Evolutionary conservation across 2,113 vertebrate genomes (phyloP).

Genomic region (Redunca redunca): DNA sequence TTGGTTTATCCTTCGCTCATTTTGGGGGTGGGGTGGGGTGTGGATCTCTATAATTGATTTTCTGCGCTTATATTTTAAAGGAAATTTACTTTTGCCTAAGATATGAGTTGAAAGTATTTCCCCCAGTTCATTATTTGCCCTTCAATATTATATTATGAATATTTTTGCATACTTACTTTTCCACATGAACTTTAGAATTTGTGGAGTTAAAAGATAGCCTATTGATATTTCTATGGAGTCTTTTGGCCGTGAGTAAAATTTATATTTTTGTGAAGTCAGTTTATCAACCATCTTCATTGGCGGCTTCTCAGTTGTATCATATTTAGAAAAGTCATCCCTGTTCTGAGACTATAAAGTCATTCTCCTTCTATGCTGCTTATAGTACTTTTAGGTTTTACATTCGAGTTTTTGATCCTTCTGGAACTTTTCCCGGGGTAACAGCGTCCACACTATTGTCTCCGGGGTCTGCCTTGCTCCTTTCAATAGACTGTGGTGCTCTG

Average conservation of each 20-base stretch:
- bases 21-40: not conserved
- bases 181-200: not conserved
- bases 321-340: not conserved
- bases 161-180: constrained; percentile 21
- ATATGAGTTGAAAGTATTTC: constrained; percentile 14
- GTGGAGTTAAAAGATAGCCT: not conserved
- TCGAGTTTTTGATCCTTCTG: not conserved
- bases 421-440: not conserved
- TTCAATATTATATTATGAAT: not conserved
- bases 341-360: not conserved
- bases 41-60: constrained; percentile 17
- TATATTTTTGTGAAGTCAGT: not conserved
- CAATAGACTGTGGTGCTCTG: fast-evolving
- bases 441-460: not conserved
- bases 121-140: not conserved
- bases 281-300: not conserved
- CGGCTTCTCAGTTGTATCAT: not conserved
- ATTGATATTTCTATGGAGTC: constrained; percentile 6
- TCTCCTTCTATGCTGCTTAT: not conserved
- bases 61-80: constrained; percentile 9
- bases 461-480: not conserved
- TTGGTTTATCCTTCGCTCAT: not conserved
- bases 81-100: not conserved
- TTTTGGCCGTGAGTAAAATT: constrained; percentile 28
- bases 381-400: not conserved